Conservation (phyloP, 2,113 vertebrate species). For the Dicentrarchus labrax region DNA sequence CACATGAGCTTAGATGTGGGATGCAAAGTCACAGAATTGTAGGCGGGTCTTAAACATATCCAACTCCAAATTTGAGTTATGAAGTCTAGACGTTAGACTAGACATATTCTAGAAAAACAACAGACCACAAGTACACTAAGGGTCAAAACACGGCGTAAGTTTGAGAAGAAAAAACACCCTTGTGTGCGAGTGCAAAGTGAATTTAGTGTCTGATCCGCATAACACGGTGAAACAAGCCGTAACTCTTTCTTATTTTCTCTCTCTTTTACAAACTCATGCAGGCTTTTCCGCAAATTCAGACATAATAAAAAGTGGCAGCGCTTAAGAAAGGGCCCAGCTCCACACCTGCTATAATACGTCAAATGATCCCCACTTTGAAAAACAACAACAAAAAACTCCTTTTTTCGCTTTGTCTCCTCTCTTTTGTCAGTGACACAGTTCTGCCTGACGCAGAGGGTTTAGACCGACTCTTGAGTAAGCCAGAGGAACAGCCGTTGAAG, state of each 20-base stretch:
- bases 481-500: slow-evolving; percentile 23
- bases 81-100: not conserved
- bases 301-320: slow-evolving; percentile 7
- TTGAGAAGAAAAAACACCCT: not conserved
- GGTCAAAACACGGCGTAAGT: not conserved
- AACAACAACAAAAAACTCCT: slow-evolving; percentile 19
- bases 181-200: not conserved
- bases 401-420: not conserved
- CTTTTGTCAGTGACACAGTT: slow-evolving; percentile 18
- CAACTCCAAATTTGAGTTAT: not conserved
- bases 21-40: not conserved
- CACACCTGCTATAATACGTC: not conserved
- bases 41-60: not conserved
- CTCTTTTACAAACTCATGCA: not conserved
- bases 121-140: not conserved
- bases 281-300: not conserved
- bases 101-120: not conserved
- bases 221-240: not conserved
- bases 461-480: slow-evolving; percentile 7
- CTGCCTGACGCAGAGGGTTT: slow-evolving; percentile 8
- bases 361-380: slow-evolving; percentile 14
- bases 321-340: slow-evolving; percentile 14
- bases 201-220: not conserved
- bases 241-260: not conserved
- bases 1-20: not conserved